Conservation (phyloP, 2,797 vertebrate genomes). For the Florisuga fusca region DNA sequence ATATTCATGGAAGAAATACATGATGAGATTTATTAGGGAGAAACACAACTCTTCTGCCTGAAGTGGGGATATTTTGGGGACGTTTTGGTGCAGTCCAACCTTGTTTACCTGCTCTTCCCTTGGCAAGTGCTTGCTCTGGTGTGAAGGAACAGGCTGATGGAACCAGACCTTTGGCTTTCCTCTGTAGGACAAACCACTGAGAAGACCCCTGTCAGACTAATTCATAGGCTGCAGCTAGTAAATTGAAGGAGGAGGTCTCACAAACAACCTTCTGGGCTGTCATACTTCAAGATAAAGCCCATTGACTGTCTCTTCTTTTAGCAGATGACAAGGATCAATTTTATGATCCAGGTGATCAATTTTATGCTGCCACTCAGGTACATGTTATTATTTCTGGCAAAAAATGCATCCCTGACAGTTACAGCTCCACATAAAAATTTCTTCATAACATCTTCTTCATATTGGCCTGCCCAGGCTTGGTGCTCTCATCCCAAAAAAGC, state of each 20-base stretch:
- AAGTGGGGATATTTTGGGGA: neutral
- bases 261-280: neutral
- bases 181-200: neutral
- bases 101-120: neutral
- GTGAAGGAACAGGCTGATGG: neutral
- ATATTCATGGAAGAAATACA: neutral
- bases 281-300: neutral
- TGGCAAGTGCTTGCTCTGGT: neutral
- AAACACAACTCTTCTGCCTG: neutral
- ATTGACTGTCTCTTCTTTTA: neutral
- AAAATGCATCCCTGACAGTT: neutral
- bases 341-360: neutral
- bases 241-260: neutral
- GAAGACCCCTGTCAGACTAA: neutral
- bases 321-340: neutral
- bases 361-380: neutral
- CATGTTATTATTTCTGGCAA: neutral
- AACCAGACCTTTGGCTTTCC: neutral
- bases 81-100: neutral
- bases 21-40: neutral
- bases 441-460: neutral
- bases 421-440: neutral
- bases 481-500: neutral
- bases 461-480: neutral
- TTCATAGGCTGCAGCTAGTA: neutral